Evolutionary conservation across 1,140 invertebrate genomes (phyloP), one percentile per base, ranked within the genome.

Genomic region (Mamestra configurata): DNA sequence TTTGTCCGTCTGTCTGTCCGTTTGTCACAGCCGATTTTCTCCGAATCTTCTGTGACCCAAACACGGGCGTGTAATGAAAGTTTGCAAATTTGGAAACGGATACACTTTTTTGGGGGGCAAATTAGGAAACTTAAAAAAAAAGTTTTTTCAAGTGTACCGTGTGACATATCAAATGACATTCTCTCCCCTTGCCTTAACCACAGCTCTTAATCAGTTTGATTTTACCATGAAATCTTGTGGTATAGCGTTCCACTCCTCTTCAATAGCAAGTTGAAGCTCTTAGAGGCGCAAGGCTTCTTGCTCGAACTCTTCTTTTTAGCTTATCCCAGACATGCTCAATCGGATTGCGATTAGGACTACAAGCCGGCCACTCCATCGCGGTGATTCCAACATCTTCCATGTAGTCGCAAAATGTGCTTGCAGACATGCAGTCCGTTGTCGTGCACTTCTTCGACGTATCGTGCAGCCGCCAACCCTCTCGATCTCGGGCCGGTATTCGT

Each of bases 311-410:
- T 20, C 11, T 53, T 53, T 53, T 53, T 20, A 53, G 51, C 51
- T 20, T n/a, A 53, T 24, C 24, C 2, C 75, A 57, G 18, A 77
- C 76, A 13, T 79, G 20, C 31, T 82, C 35, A 20, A 53, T 92
- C 0, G 90, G 89, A 81, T 95, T 95, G n/a, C n/a, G 0, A 95
- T 95, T 93, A 1, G 93, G 93, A 76, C 84, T 89, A 22, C 76
- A 70, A 6, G 92, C 86, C 80, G 93, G 92, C 87, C 92, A 95
- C 22, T 84, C 55, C 57, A 92, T 68, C 64, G 51, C 24, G 31
- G 57, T 31, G 40, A 82, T 82, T 10, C 20, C n/a, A 10, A 59
- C 35, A 51, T 79, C 70, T n/a, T 35, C 10, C n/a, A 78, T 53
- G 51, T 43, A 79, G 20, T 75, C 24, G 4, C 22, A 10, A 43